These are phyloP conservation scores for Spilosoma lubricipeda DNA, from an alignment of 2,888 invertebrate species.

Conservation along the genomic window DNA sequence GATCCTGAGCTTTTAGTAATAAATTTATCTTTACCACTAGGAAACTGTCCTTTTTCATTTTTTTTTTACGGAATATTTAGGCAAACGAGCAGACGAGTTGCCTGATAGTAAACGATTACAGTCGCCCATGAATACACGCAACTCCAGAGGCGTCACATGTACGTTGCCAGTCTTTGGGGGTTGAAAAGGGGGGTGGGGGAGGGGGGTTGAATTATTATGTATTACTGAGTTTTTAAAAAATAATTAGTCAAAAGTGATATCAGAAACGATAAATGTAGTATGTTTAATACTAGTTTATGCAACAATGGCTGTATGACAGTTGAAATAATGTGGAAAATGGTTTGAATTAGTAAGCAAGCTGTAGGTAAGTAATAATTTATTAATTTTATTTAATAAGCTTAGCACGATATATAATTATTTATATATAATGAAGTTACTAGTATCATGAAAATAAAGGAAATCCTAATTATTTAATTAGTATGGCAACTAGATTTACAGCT, in stretches of 20 bases:
- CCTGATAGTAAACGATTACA: no score
- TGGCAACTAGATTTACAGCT: not conserved
- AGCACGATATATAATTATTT: no score
- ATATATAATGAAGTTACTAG: not conserved
- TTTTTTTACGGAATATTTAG: no score
- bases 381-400: no score
- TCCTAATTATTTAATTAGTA: not conserved
- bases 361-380: not conserved
- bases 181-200: no score
- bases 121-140: no score
- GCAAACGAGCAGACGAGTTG: no score
- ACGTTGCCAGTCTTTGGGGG: no score
- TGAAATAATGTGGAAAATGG: not conserved
- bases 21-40: not conserved
- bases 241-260: not conserved
- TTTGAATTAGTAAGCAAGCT: no score
- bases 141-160: no score
- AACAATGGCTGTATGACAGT: not conserved
- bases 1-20: not conserved
- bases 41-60: not conserved
- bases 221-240: no score
- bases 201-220: no score
- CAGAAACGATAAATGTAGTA: not conserved
- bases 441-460: not conserved
- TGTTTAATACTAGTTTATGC: not conserved